Conservation (phyloP, 2,797 vertebrate species). For the Liparis tanakae region DNA sequence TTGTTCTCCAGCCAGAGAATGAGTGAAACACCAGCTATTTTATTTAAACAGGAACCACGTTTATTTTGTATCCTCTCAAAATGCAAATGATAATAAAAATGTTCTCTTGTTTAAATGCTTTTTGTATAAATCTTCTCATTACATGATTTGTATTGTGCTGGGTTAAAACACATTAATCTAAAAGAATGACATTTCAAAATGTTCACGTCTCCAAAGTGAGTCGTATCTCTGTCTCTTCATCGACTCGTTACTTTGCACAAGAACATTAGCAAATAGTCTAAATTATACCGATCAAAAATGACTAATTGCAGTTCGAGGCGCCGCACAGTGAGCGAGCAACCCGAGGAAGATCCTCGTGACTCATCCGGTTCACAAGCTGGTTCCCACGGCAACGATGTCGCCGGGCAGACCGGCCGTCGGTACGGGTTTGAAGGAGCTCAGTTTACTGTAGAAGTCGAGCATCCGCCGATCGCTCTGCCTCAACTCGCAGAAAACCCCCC, state of each 20-base stretch:
- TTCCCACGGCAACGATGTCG: constrained; percentile 90
- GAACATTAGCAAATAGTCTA: background rate
- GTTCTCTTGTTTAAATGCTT: constrained; percentile 12
- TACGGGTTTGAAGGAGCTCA: constrained; percentile 89
- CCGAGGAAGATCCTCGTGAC: constrained; percentile 3
- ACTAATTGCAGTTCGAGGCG: background rate
- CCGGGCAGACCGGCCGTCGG: constrained; percentile 87
- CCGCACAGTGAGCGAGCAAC: background rate
- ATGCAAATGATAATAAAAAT: constrained; percentile 35
- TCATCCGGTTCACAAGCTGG: constrained; percentile 83
- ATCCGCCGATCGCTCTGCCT: constrained; percentile 90
- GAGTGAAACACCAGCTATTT: constrained; percentile 42
- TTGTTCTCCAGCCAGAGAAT: constrained; percentile 13
- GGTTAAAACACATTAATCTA: constrained; percentile 7
- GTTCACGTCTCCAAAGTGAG: constrained; percentile 33
- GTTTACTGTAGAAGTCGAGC: constrained; percentile 91
- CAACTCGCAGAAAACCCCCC: constrained; percentile 93
- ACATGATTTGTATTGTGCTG: background rate
- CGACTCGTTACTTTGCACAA: background rate
- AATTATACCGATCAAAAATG: constrained; percentile 1
- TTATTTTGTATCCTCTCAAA: constrained; percentile 40
- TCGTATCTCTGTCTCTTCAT: background rate
- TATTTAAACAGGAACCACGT: constrained; percentile 49
- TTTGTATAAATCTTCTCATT: background rate
- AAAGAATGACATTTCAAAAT: constrained; percentile 24